These are phyloP conservation scores for Trachelus tabidus DNA, from an alignment of 2,888 invertebrate genomes.

Conservation along the genomic window DNA sequence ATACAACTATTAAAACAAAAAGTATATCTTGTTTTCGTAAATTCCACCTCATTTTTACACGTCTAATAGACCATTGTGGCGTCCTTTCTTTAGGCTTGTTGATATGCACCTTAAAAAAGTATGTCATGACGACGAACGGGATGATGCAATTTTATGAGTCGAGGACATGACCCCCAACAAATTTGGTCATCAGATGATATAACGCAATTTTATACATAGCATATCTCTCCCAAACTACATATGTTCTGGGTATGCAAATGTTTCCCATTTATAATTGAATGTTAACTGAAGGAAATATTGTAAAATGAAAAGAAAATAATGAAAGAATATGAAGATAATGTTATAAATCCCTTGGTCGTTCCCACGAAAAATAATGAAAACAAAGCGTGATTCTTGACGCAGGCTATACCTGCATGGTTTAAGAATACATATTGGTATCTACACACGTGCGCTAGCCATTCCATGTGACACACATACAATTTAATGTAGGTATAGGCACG, in stretches of 20 bases:
- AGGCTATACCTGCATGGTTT: not conserved
- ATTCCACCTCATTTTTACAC: not conserved
- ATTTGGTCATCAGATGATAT: conserved; percentile 10
- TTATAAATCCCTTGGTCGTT: not conserved
- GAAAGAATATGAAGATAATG: not conserved
- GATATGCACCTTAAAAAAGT: not conserved
- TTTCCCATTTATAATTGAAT: not conserved
- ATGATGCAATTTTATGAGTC: conserved; percentile 1
- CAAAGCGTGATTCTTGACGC: not conserved
- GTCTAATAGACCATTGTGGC: not conserved
- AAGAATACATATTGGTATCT: not conserved
- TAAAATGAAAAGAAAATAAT: not conserved
- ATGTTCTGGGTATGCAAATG: not conserved
- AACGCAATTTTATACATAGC: not conserved
- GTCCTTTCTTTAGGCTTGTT: not conserved
- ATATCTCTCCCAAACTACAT: not conserved
- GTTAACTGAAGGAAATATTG: not conserved
- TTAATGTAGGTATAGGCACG: not conserved
- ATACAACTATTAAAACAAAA: not conserved
- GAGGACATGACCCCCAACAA: conserved; percentile 9
- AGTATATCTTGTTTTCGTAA: not conserved
- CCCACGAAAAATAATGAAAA: not conserved
- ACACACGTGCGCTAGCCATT: not conserved
- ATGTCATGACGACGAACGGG: not conserved
- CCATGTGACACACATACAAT: not conserved